Evolutionary conservation across 2,888 invertebrate species (phyloP).

Genomic region (Apamea crenata): DNA sequence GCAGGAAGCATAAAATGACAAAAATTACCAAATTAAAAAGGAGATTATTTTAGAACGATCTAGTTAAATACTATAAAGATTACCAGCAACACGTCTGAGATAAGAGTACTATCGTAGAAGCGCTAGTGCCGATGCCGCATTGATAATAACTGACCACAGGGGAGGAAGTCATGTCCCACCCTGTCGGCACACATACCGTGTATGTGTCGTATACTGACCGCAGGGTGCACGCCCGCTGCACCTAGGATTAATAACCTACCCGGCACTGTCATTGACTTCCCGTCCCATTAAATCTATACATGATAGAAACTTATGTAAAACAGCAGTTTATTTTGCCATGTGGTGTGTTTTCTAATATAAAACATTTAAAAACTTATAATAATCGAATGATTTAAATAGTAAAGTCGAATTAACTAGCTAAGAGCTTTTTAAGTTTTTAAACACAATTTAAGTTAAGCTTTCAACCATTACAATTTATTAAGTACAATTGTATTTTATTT

Average conservation of each 20-base stretch:
- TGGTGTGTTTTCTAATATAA: not conserved
- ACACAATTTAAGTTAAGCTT: not conserved
- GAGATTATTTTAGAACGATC: too few species aligned
- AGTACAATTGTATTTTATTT: not conserved
- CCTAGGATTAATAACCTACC: not conserved
- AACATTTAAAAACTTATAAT: not conserved
- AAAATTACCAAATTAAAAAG: not conserved
- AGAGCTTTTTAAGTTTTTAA: not conserved
- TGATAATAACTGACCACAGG: constrained; percentile 11
- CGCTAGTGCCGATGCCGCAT: not conserved
- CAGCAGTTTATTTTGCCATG: not conserved
- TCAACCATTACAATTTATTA: not conserved
- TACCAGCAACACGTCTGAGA: not conserved
- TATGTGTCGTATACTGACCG: not conserved
- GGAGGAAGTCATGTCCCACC: not conserved
- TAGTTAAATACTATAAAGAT: not conserved
- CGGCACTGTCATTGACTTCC: constrained; percentile 1
- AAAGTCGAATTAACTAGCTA: not conserved
- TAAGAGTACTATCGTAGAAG: not conserved
- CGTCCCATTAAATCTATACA: not conserved
- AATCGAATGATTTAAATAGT: not conserved
- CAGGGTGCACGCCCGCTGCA: not conserved
- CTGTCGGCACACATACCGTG: not conserved
- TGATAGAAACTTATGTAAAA: not conserved
- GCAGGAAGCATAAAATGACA: not conserved